Evolutionary conservation across 2,113 vertebrate species (phyloP).

Genomic region (Hemiscyllium ocellatum): DNA sequence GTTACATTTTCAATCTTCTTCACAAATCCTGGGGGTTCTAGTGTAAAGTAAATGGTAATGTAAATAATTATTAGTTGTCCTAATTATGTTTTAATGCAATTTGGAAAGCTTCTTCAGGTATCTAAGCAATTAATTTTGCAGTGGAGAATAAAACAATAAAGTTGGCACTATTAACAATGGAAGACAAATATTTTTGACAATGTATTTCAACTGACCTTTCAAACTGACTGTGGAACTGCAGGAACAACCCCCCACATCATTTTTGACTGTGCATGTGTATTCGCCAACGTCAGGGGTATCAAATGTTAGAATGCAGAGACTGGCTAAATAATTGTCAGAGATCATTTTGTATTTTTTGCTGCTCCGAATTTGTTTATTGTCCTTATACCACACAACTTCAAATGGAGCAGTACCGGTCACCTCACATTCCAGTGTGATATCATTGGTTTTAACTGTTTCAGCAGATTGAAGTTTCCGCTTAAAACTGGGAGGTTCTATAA

Average conservation of each 20-base stretch:
- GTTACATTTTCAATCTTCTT: slow-evolving; percentile 77
- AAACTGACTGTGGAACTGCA: slow-evolving; percentile 74
- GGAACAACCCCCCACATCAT: slow-evolving; percentile 76
- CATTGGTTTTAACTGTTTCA: slow-evolving; percentile 85
- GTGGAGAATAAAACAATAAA: neutral
- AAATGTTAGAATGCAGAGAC: slow-evolving; percentile 76
- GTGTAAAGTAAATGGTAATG: slow-evolving; percentile 46
- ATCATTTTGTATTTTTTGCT: slow-evolving; percentile 83
- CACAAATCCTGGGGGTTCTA: slow-evolving; percentile 81
- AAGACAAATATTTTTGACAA: neutral
- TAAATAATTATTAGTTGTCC: slow-evolving; percentile 22
- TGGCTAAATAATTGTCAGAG: slow-evolving; percentile 68
- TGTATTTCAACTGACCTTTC: slow-evolving; percentile 74
- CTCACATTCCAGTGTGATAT: slow-evolving; percentile 76
- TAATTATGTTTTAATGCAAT: neutral
- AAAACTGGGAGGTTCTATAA: slow-evolving; percentile 82
- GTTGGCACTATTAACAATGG: neutral
- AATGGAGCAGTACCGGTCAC: slow-evolving; percentile 81
- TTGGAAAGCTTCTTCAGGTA: neutral
- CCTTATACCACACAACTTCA: slow-evolving; percentile 82
- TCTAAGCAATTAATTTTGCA: neutral
- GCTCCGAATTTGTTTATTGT: slow-evolving; percentile 71
- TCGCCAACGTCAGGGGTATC: slow-evolving; percentile 72
- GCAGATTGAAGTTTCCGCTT: slow-evolving; percentile 74
- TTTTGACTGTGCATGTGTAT: slow-evolving; percentile 83